Evolutionary conservation across 2,888 invertebrate species (phyloP).

Genomic region (Brachyopa scutellaris): DNA sequence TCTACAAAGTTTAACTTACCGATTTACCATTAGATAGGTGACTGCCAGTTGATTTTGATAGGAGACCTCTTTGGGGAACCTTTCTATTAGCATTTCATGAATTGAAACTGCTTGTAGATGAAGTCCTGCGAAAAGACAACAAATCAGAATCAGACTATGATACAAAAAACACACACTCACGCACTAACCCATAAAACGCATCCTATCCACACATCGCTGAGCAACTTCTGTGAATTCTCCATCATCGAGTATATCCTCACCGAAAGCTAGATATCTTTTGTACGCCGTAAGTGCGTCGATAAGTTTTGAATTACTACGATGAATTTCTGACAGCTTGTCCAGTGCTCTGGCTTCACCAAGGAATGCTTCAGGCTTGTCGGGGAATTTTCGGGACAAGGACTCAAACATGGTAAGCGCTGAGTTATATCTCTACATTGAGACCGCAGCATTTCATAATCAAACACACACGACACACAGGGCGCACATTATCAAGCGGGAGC

Average conservation of each 20-base stretch:
- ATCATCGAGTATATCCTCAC: slow-evolving; percentile 84
- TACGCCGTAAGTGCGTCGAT: slow-evolving; percentile 87
- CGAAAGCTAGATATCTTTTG: slow-evolving; percentile 84
- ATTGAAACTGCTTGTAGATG: slow-evolving; percentile 86
- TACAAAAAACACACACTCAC: too few relatives aligned
- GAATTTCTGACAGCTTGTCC: slow-evolving; percentile 86
- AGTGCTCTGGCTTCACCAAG: slow-evolving; percentile 86
- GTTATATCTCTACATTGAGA: slow-evolving; percentile 52
- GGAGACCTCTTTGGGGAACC: slow-evolving; percentile 86
- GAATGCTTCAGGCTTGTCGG: slow-evolving; percentile 86
- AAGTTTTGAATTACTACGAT: slow-evolving; percentile 87
- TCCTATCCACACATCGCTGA: slow-evolving; percentile 86
- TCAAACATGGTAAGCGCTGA: slow-evolving; percentile 84
- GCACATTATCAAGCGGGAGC: slow-evolving; percentile 31
- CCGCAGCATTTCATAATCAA: slow-evolving; percentile 73
- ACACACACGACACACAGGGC: slow-evolving; percentile 73
- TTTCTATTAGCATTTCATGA: slow-evolving; percentile 86
- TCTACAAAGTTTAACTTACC: slow-evolving; percentile 82
- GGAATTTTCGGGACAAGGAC: slow-evolving; percentile 83
- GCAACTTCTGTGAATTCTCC: slow-evolving; percentile 84
- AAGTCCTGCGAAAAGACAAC: slow-evolving; percentile 83
- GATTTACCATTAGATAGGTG: slow-evolving; percentile 88
- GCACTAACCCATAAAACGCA: slow-evolving; percentile 91
- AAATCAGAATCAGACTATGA: background rate
- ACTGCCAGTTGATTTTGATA: slow-evolving; percentile 89